Evolutionary conservation across 2,888 invertebrate genomes (phyloP).

Genomic region (Danaus chrysippus): DNA sequence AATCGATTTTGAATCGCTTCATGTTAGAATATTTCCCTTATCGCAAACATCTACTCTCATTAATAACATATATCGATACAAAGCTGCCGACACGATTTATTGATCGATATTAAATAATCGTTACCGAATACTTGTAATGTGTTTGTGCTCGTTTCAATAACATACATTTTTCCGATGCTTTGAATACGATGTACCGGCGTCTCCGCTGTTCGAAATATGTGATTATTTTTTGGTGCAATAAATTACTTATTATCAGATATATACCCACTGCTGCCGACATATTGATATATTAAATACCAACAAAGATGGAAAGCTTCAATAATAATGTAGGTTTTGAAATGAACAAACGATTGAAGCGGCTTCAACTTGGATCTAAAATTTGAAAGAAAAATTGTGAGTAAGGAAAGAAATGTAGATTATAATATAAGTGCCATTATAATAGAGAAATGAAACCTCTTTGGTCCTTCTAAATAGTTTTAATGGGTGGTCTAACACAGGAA

Average conservation of each 20-base stretch:
- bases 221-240: conserved; percentile 1
- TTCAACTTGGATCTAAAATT: too few species aligned
- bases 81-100: conserved; percentile 62
- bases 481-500: conserved; percentile 31
- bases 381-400: too few species aligned
- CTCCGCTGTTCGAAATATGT: not conserved
- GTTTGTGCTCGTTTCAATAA: conserved; percentile 35
- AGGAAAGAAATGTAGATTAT: too few species aligned
- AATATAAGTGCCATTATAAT: too few species aligned
- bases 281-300: too few species aligned
- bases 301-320: too few species aligned
- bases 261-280: not conserved
- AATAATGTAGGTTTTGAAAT: too few species aligned
- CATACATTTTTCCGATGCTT: conserved; percentile 28
- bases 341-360: too few species aligned
- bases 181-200: not conserved
- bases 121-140: conserved; percentile 44
- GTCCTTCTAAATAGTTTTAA: not conserved
- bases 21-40: conserved; percentile 33
- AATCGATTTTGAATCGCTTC: conserved; percentile 46
- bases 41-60: conserved; percentile 60
- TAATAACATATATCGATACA: conserved; percentile 46
- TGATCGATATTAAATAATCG: conserved; percentile 55
- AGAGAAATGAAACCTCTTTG: not conserved
- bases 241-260: not conserved